Conservation (phyloP, 2,797 vertebrate genomes). For the Anguilla megastoma region DNA sequence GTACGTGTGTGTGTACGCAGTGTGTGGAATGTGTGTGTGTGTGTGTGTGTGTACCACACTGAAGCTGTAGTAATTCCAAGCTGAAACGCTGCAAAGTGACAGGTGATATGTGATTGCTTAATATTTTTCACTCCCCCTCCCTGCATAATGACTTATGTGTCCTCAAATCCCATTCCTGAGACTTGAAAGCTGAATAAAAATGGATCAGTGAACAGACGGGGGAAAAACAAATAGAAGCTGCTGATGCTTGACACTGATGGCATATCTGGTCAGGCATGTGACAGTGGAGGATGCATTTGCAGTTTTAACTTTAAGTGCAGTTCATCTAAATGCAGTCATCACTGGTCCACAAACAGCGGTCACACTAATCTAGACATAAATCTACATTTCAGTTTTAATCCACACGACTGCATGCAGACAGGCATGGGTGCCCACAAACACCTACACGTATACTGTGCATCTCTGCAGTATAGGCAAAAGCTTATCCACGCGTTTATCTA, state of each 20-base stretch:
- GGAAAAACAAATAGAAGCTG: conserved; percentile 5
- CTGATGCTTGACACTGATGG: conserved; percentile 1
- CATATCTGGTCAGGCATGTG: not conserved
- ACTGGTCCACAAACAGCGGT: not conserved
- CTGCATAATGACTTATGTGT: not conserved
- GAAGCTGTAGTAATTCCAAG: not conserved
- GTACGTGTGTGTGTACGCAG: no score
- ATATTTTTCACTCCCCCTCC: not conserved
- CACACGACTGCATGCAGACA: not conserved
- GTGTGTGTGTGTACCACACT: not conserved
- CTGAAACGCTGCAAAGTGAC: not conserved
- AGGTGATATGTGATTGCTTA: not conserved
- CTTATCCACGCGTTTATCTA: not conserved
- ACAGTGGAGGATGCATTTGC: not conserved
- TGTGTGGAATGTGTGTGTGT: no score
- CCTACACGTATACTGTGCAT: not conserved
- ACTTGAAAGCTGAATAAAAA: conserved; percentile 14
- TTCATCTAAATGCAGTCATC: conserved; percentile 15
- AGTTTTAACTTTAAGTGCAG: not conserved
- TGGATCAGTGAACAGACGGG: conserved; percentile 10
- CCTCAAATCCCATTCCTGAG: not conserved
- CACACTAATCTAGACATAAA: not conserved
- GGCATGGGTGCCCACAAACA: not conserved
- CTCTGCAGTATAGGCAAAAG: not conserved
- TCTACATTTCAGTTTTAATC: conserved; percentile 6